Evolutionary conservation across 2,888 invertebrate genomes (phyloP), one percentile per base, ranked within the genome.

Genomic region (Ligdia adustata): DNA sequence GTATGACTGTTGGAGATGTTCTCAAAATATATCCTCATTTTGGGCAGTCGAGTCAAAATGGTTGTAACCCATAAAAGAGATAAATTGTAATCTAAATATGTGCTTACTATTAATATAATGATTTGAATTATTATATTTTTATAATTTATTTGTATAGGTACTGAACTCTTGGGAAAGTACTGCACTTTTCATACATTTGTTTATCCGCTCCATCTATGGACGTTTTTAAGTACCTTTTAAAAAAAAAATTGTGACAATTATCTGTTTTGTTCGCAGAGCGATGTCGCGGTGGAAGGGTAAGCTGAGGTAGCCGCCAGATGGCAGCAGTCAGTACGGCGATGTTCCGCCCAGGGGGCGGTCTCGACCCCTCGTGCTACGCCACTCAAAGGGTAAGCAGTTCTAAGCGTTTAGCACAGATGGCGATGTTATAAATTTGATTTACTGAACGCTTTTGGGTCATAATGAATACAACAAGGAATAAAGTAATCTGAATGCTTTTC

Each of bases 251-350:
- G 6, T 22, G 2, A 3, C 20, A 20, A 20, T 20, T 20, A 57
- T 41, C 35, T 57, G 62, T 52, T 58, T 80, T 77, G 75, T 85
- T 80, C 44, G 68, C 90, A 80, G 91, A 91, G 91, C 87, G 75
- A 92, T 92, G 92, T 82, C 79, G 79, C 82, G 85, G 83, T 91
- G 82, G 91, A 91, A 90, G 90, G 91, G 91, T 73, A 88, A 85
- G 80, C 85, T 87, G 76, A 89, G 89, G 84, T 90, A 90, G 89
- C 88, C 90, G 82, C 86, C 91, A 91, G 91, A 93, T 93, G 93
- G 93, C 93, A 91, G 91, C 92, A 91, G 93, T 92, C 80, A 92
- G 92, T 87, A 91, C 93, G 92, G 93, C 92, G 84, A 93, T 93
- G 93, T 93, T 91, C 87, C 93, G 93, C 82, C 92, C 92, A 69